phyloP scores from a whole-genome alignment of 2,888 invertebrate species.

The Yponomeuta evonymella region DNA sequence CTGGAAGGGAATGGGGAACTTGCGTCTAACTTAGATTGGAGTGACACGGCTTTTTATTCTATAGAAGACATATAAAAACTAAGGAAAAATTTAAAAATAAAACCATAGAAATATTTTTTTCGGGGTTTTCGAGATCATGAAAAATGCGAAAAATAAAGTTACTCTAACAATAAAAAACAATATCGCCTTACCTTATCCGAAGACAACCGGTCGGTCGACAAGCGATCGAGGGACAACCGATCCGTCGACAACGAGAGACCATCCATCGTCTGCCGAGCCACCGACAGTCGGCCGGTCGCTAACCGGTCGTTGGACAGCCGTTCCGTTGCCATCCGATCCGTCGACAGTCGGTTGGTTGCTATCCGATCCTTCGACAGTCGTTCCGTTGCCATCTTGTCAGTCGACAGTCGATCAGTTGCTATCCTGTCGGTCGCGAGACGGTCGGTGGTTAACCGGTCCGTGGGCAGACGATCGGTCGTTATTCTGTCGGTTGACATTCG shows the following conservation, averaged over 20 bases:
- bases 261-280: slow-evolving; percentile 37
- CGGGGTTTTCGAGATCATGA: too few species aligned
- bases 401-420: slow-evolving; percentile 21
- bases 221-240: slow-evolving; percentile 34
- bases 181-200: background rate
- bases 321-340: slow-evolving; percentile 38
- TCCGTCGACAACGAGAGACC: slow-evolving; percentile 34
- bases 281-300: slow-evolving; percentile 36
- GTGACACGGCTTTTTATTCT: too few species aligned
- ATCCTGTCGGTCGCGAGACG: slow-evolving; percentile 20
- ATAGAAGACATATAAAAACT: too few species aligned
- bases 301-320: slow-evolving; percentile 38
- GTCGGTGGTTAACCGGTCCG: background rate
- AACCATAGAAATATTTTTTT: too few species aligned
- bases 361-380: slow-evolving; percentile 24
- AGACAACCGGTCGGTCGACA: background rate
- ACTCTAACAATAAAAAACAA: too few species aligned
- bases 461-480: background rate
- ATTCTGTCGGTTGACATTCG: background rate
- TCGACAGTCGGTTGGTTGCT: slow-evolving; percentile 24
- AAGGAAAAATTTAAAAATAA: too few species aligned
- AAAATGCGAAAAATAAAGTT: too few species aligned
- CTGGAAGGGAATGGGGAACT: background rate
- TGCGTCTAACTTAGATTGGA: too few species aligned
- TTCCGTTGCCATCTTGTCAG: slow-evolving; percentile 16